A percentile compares a stretch with the other conserved stretches of the same genome.
phyloP scores from a whole-genome alignment of 1,140 invertebrate species.

The Trichonephila inaurata region DNA sequence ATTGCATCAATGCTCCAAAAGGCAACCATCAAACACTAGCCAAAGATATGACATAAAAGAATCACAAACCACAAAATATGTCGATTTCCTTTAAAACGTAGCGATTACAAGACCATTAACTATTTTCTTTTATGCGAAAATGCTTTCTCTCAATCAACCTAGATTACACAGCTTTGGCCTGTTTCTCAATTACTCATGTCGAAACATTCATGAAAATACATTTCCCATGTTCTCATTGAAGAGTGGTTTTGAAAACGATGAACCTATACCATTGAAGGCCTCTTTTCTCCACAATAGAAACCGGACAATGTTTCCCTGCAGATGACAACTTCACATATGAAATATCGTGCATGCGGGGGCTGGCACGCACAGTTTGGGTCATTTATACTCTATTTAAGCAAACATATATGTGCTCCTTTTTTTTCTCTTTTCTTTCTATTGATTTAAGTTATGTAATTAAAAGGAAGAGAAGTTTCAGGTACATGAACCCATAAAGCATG shows the following conservation, averaged over 20 bases:
- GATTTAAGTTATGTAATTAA: conserved; percentile 7
- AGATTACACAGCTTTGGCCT: neutral
- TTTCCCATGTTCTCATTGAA: neutral
- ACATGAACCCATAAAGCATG: neutral
- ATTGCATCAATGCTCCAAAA: too few relatives aligned
- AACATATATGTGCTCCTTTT: neutral
- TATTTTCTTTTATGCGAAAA: neutral
- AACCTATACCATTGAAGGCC: neutral
- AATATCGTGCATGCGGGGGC: neutral
- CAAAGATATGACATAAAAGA: neutral
- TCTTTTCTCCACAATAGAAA: neutral
- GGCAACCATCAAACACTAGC: too few relatives aligned
- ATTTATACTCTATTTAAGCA: conserved; percentile 28
- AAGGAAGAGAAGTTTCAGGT: neutral
- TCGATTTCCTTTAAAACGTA: neutral
- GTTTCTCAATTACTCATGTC: conserved; percentile 34
- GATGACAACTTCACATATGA: conserved; percentile 9
- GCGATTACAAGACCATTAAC: neutral
- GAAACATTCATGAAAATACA: neutral
- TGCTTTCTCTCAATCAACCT: neutral
- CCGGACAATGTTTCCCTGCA: conserved; percentile 7
- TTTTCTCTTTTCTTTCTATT: neutral
- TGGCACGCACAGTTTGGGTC: conserved; percentile 6
- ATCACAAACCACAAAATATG: neutral
- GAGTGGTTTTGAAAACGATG: neutral